phyloP scores from a whole-genome alignment of 2,113 vertebrate genomes.

The Synodontis membranacea region DNA sequence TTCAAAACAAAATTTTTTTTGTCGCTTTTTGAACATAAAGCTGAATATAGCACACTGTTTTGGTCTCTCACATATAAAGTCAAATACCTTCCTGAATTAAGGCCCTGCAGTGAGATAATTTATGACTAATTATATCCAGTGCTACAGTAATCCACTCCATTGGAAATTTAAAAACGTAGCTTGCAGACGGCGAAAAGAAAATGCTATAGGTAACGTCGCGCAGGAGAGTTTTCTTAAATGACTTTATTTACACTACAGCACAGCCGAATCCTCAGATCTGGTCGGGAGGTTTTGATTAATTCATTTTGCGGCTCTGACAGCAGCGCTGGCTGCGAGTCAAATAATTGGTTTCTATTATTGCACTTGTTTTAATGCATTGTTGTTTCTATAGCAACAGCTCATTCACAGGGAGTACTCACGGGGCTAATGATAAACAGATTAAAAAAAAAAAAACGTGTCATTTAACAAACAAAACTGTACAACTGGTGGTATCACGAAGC shows the following conservation, averaged over 20 bases:
- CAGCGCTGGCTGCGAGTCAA: neutral
- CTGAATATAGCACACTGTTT: neutral
- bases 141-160: constrained; percentile 31
- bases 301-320: neutral
- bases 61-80: neutral
- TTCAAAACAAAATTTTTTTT: constrained; percentile 36
- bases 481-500: neutral
- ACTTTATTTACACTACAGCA: neutral
- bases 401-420: neutral
- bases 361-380: neutral
- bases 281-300: neutral
- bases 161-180: constrained; percentile 17
- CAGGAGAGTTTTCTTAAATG: neutral
- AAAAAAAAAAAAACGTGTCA: neutral
- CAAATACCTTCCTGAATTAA: constrained; percentile 18
- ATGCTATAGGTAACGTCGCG: neutral
- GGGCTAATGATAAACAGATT: neutral
- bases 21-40: constrained; percentile 27
- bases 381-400: constrained; percentile 10
- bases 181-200: constrained; percentile 22
- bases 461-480: neutral
- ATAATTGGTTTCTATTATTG: neutral
- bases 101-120: neutral
- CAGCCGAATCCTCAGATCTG: neutral
- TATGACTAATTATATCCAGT: neutral